Evolutionary conservation across 2,797 vertebrate species (phyloP).

Genomic region (Vespertilio murinus): DNA sequence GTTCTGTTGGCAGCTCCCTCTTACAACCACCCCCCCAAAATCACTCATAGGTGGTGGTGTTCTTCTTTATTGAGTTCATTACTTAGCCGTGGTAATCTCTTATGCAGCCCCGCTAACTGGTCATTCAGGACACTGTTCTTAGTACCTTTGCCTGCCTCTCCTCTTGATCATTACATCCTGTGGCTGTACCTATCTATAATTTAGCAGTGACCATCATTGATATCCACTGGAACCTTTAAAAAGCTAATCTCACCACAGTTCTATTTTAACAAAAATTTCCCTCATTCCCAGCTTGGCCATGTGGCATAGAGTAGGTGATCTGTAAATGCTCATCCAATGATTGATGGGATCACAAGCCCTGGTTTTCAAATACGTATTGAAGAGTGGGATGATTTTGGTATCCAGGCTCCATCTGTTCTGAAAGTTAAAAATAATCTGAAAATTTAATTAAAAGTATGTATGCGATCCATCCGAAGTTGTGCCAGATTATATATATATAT

Average conservation of each 20-base stretch:
- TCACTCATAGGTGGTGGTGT: not conserved
- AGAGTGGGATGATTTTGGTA: conserved; percentile 47
- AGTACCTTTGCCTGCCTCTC: not conserved
- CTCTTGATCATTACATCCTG: not conserved
- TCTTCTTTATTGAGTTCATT: not conserved
- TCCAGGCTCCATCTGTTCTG: conserved; percentile 47
- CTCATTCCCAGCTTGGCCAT: not conserved
- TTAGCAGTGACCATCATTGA: not conserved
- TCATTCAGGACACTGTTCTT: not conserved
- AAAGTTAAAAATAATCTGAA: conserved; percentile 68
- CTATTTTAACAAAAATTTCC: not conserved
- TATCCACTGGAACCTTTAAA: not conserved
- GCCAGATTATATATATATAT: conserved; percentile 50
- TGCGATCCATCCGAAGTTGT: not conserved
- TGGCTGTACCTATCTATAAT: not conserved
- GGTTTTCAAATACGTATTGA: conserved; percentile 40
- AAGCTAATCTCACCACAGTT: not conserved
- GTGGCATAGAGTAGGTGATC: not conserved
- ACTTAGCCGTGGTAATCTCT: not conserved
- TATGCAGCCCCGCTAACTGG: not conserved
- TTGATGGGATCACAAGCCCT: not conserved
- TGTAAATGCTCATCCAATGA: conserved; percentile 29
- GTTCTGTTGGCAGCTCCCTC: not conserved
- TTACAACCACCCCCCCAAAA: not conserved
- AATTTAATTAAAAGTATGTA: conserved; percentile 63